phyloP scores from a whole-genome alignment of 2,113 vertebrate genomes.

The Lonchura striata region DNA sequence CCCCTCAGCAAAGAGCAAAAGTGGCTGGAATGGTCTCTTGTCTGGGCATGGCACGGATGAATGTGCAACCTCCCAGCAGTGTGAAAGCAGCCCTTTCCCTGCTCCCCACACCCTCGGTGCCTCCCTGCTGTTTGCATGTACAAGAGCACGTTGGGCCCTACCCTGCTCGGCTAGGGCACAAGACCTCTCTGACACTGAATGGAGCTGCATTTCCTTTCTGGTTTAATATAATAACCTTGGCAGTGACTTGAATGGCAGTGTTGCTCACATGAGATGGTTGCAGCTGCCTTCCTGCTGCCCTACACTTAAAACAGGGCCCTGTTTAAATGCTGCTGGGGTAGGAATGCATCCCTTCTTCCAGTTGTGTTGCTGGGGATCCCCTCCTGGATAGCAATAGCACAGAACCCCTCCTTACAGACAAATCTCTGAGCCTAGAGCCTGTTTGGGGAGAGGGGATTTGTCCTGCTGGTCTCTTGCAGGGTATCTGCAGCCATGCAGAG shows the following conservation, averaged over 20 bases:
- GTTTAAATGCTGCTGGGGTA: not conserved
- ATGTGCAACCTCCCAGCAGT: rapidly evolving
- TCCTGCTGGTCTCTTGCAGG: not conserved
- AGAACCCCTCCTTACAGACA: not conserved
- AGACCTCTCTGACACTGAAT: not conserved
- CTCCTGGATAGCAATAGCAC: not conserved
- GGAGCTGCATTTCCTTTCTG: not conserved
- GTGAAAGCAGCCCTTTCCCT: not conserved
- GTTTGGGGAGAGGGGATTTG: not conserved
- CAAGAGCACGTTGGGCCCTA: not conserved
- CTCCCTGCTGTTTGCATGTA: constrained; percentile 17
- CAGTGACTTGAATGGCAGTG: not conserved
- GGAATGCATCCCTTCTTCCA: not conserved
- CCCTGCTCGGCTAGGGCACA: rapidly evolving
- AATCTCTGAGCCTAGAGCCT: not conserved
- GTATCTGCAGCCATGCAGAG: not conserved
- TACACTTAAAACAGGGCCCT: not conserved
- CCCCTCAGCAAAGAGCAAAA: not conserved
- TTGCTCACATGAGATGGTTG: rapidly evolving
- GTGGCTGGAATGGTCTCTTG: not conserved
- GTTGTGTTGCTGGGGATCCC: rapidly evolving
- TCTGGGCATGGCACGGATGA: rapidly evolving
- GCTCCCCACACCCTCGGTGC: not conserved
- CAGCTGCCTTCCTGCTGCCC: not conserved
- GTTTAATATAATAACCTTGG: not conserved